Base-by-base conservation (phyloP, 2,888 invertebrate species). In the Selenia dentaria region DNA sequence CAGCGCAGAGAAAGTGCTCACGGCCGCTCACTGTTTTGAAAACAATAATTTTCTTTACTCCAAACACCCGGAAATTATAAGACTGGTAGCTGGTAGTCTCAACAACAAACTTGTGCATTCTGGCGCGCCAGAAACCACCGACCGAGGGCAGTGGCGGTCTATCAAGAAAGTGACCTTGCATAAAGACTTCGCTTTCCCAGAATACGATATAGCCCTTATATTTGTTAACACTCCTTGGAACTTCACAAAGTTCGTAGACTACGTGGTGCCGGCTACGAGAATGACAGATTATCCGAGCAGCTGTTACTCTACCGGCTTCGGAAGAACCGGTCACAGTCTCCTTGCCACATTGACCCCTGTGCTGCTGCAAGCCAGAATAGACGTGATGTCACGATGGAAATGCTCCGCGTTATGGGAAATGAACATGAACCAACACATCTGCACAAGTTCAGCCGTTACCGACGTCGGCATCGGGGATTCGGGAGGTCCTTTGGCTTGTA, bases 1-100 rank as follows among this genome's bases (percentile, higher is more conserved):
- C 6, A 38, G 61, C 2, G n/a, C 33, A 0, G 2, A 2, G 0
- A 70, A 58, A 10, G 74, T 86, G 0, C 33, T 86, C 0, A 74
- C 85, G 1, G 85, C 86, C 0, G 86, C 84, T 0, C 85, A 87
- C 28, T 86, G 85, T 55, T 87, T 87, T 50, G 86, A 86, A 61
- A 42, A 28, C 0, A 51, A 72, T 4, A n/a, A 69, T 8, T 83
- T 75, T 49, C 70, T 48, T 31, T 79, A 69, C 46, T 39, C 45
- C 0, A 62, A 52, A 18, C 35, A 71, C 5, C 70, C 73, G 0
- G 13, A 51, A 0, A 0, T 39, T 0, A 54, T 84, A 0, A 64
- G 81, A 1, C 40, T 73, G 0, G 78, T 82, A 0, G 83, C 83
- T 0, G 86, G 86, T 0, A 66, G 55, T 13, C 29, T 73, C 0